Percentiles rank a stretch among this genome's conserved stretches.
phyloP scores from a whole-genome alignment of 1,140 invertebrate species.

The Rhysida immarginata region DNA sequence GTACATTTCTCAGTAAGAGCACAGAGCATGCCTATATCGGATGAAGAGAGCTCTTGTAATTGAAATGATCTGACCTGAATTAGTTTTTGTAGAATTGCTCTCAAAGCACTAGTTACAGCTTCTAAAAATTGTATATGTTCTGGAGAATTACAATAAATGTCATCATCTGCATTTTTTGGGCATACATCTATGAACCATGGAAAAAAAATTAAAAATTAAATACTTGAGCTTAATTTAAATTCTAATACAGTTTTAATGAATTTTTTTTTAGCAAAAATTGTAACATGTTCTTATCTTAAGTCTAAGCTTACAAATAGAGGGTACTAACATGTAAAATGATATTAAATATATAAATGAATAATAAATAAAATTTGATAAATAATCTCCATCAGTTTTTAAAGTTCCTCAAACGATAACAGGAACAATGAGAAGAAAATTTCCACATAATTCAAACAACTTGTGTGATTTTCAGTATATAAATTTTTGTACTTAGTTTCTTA shows the following conservation, averaged over 20 bases:
- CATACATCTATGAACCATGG: background rate
- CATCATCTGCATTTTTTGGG: background rate
- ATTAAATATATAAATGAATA: no score
- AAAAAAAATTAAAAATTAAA: background rate
- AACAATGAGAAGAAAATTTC: no score
- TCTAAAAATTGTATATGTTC: conserved; percentile 39
- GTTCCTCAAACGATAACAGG: no score
- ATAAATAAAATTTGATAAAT: no score
- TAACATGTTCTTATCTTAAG: no score
- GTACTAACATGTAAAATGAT: no score
- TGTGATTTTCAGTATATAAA: no score
- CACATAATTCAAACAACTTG: no score
- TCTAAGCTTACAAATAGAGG: no score
- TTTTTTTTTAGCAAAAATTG: background rate
- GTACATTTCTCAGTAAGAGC: conserved; percentile 16
- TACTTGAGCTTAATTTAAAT: background rate
- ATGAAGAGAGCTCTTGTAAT: conserved; percentile 12
- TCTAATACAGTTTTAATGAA: no score
- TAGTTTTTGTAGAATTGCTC: conserved; percentile 38
- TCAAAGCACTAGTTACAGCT: conserved; percentile 45
- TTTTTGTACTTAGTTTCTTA: no score
- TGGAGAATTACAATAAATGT: conserved; percentile 8
- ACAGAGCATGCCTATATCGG: conserved; percentile 20
- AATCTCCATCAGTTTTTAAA: no score
- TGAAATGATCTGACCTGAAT: conserved; percentile 21